These are phyloP conservation scores for Oncorhynchus gorbuscha DNA, from an alignment of 2,113 vertebrate genomes.

Conservation along the genomic window DNA sequence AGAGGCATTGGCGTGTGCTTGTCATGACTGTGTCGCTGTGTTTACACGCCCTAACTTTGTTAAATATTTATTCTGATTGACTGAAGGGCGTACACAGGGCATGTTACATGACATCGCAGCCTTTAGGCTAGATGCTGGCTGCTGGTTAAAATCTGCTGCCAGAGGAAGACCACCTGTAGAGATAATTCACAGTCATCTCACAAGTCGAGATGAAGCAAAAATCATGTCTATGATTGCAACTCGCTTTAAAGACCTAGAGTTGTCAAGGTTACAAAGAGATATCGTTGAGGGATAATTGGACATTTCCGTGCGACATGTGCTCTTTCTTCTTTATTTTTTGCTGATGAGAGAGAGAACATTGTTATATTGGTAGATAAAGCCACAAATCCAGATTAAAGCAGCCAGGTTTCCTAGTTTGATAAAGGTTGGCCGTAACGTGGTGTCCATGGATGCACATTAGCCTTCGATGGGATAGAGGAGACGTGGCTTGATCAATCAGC, in stretches of 20 bases:
- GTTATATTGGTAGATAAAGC: constrained; percentile 21
- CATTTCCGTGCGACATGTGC: background rate
- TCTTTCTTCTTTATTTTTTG: constrained; percentile 14
- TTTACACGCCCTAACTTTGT: too few species aligned
- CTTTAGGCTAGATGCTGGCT: background rate
- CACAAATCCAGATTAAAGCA: constrained; percentile 26
- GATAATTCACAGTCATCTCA: background rate
- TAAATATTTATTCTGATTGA: background rate
- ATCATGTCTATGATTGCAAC: background rate
- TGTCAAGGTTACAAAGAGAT: constrained; percentile 36
- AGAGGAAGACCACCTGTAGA: background rate
- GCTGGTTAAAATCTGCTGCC: background rate
- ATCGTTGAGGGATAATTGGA: constrained; percentile 16
- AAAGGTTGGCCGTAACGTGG: constrained; percentile 28
- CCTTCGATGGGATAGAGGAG: constrained; percentile 52
- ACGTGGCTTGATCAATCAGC: background rate
- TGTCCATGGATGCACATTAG: constrained; percentile 30
- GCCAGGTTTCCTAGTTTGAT: constrained; percentile 36
- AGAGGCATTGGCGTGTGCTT: too few species aligned
- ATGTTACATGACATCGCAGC: background rate
- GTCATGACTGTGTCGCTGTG: too few species aligned
- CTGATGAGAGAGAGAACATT: constrained; percentile 2
- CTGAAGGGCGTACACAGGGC: background rate
- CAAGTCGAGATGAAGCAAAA: background rate
- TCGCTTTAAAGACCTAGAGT: constrained; percentile 26